Evolutionary conservation across 2,113 vertebrate genomes (phyloP).

Genomic region (Hippoglossus stenolepis): DNA sequence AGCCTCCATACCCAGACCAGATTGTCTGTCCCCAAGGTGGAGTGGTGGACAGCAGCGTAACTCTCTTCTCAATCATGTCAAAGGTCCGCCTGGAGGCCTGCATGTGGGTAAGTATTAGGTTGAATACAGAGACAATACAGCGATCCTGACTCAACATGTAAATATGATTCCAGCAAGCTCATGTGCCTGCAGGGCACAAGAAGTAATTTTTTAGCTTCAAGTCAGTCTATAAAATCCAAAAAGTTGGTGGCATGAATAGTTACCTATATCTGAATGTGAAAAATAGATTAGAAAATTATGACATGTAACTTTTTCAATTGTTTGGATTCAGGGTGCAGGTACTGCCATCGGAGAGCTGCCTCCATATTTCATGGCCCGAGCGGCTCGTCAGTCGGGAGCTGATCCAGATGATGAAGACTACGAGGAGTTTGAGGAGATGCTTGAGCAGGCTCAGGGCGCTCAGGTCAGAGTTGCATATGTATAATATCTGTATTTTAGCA

Average conservation of each 20-base stretch:
- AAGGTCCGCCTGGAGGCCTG: slow-evolving; percentile 99
- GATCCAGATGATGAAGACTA: slow-evolving; percentile 99
- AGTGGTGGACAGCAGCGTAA: slow-evolving; percentile 82
- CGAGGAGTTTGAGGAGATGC: slow-evolving; percentile 99
- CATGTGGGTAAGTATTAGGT: slow-evolving; percentile 94
- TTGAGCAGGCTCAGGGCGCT: slow-evolving; percentile 91
- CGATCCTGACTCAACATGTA: not conserved
- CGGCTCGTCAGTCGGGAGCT: slow-evolving; percentile 93
- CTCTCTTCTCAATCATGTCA: slow-evolving; percentile 96
- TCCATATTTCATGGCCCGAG: slow-evolving; percentile 98
- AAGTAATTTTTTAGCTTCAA: too few species aligned
- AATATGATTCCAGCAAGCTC: too few species aligned
- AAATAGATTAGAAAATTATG: not conserved
- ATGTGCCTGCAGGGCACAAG: too few species aligned
- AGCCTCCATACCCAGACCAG: slow-evolving; percentile 97
- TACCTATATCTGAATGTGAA: not conserved
- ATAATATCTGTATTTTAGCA: not conserved
- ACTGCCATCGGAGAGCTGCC: slow-evolving; percentile 98
- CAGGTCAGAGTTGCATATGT: slow-evolving; percentile 84
- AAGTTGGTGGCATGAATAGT: not conserved
- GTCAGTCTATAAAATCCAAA: not conserved
- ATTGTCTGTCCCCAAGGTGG: slow-evolving; percentile 91
- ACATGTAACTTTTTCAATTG: not conserved
- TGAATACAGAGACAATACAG: not conserved
- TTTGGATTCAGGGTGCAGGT: slow-evolving; percentile 88